Percentiles rank a stretch among this genome's conserved stretches.
phyloP scores from a whole-genome alignment of 2,113 vertebrate genomes.

The Sorex fumeus region DNA sequence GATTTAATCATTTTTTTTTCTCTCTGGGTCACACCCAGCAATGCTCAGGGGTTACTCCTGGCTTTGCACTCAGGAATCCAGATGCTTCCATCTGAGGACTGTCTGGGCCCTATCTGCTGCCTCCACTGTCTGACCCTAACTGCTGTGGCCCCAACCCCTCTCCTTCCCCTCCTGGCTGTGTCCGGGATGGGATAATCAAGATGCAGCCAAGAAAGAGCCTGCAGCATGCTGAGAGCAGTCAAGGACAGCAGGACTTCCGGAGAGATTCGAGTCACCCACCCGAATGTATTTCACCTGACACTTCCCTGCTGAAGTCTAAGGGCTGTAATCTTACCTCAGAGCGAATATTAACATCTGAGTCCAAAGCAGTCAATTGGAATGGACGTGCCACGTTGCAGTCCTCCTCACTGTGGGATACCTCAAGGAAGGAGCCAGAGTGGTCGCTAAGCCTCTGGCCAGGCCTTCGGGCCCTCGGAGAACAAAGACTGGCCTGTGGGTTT shows the following conservation, averaged over 20 bases:
- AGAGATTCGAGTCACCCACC: neutral
- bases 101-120: neutral
- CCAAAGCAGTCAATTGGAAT: slow-evolving; percentile 61
- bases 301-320: slow-evolving; percentile 62
- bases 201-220: too few relatives aligned
- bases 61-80: too few relatives aligned
- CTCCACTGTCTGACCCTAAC: neutral
- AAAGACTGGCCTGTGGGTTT: neutral
- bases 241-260: slow-evolving; percentile 3
- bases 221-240: neutral
- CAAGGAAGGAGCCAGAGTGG: too few relatives aligned
- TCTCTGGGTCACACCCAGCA: too few relatives aligned
- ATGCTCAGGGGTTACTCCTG: too few relatives aligned
- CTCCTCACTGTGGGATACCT: neutral
- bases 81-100: neutral
- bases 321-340: slow-evolving; percentile 34
- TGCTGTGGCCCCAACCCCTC: too few relatives aligned
- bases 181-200: too few relatives aligned
- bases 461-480: neutral
- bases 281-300: slow-evolving; percentile 34
- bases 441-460: neutral
- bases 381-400: neutral
- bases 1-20: too few relatives aligned
- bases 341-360: slow-evolving; percentile 62
- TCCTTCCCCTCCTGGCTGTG: too few relatives aligned